Evolutionary conservation across 2,797 vertebrate species (phyloP).

Genomic region (Gastrophryne carolinensis): DNA sequence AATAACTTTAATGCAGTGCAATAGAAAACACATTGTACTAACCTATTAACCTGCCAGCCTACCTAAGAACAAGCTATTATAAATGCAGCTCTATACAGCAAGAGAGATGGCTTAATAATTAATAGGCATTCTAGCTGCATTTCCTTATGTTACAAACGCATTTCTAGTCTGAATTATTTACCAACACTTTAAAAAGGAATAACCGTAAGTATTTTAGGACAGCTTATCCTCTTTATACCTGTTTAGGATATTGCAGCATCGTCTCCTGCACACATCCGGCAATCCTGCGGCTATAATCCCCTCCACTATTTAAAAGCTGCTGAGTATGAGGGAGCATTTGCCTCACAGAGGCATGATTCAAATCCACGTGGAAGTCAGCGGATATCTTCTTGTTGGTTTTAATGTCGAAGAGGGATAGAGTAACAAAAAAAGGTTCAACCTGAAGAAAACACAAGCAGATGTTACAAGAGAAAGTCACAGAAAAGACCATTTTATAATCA

Average conservation of each 20-base stretch:
- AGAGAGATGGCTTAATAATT: constrained; percentile 23
- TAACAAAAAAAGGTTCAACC: constrained; percentile 95
- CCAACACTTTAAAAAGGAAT: not conserved
- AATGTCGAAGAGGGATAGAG: constrained; percentile 89
- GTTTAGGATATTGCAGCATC: constrained; percentile 82
- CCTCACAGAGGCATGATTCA: constrained; percentile 86
- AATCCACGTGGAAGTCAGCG: constrained; percentile 91
- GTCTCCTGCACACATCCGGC: constrained; percentile 71
- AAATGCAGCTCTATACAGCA: not conserved
- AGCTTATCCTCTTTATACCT: constrained; percentile 67
- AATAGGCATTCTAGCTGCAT: not conserved
- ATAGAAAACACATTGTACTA: not conserved
- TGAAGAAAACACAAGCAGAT: constrained; percentile 55
- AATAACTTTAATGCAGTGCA: too few species aligned
- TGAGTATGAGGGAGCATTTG: constrained; percentile 76
- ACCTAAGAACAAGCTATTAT: not conserved
- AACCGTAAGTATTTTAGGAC: not conserved
- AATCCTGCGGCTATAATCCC: constrained; percentile 63
- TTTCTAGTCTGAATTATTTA: constrained; percentile 18
- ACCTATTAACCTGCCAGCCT: not conserved
- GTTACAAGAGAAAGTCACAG: not conserved
- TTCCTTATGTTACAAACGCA: not conserved
- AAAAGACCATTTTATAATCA: too few species aligned
- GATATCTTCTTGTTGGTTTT: constrained; percentile 93
- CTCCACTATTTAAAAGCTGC: constrained; percentile 74